Conservation (phyloP, 2,797 vertebrate genomes). For the Pangasius sanitwongsei region DNA sequence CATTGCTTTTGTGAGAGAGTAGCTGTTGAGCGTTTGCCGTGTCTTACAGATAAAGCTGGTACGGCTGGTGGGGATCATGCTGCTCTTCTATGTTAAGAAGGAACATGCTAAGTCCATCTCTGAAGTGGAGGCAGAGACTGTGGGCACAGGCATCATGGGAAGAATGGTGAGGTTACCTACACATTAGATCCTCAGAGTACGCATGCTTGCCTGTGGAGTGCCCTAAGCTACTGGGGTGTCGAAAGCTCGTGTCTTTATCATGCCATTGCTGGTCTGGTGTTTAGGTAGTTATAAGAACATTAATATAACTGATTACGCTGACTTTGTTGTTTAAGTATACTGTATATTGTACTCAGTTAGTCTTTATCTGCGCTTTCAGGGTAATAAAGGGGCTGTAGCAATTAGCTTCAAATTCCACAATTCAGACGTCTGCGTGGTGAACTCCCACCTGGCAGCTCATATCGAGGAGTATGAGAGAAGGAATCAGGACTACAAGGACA, state of each 20-base stretch:
- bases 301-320: not conserved
- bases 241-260: not conserved
- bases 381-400: conserved; percentile 95
- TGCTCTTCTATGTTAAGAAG: conserved; percentile 88
- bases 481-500: conserved; percentile 96
- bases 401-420: conserved; percentile 93
- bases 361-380: conserved; percentile 71
- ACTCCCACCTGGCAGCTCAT: conserved; percentile 93
- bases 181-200: not conserved
- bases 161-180: conserved; percentile 84
- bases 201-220: not conserved
- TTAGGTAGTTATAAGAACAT: not conserved
- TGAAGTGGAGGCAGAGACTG: conserved; percentile 87
- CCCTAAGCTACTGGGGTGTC: not conserved
- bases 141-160: conserved; percentile 98
- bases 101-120: conserved; percentile 87
- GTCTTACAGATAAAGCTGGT: conserved; percentile 86
- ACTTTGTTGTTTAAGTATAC: not conserved
- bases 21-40: not conserved
- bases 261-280: not conserved
- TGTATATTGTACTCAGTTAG: not conserved
- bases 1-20: not conserved
- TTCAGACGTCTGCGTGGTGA: conserved; percentile 92
- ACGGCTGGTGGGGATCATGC: conserved; percentile 94
- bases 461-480: conserved; percentile 89